A percentile compares a stretch with the other conserved stretches of the same genome.
Evolutionary conservation across 2,113 vertebrate genomes (phyloP).

Genomic region (Pyrgilauda ruficollis): DNA sequence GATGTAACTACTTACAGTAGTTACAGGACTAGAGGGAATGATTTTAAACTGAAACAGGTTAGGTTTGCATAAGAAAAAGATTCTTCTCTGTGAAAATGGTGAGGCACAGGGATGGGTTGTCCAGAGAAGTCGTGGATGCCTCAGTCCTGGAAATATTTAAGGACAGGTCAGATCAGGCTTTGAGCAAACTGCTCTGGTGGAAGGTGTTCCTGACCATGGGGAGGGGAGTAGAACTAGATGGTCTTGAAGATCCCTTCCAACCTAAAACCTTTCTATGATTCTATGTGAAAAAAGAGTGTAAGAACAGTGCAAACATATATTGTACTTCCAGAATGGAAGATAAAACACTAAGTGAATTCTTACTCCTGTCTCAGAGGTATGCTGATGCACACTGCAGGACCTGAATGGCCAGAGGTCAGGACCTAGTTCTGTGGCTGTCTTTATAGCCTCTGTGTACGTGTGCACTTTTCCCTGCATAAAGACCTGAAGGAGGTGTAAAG

Average conservation of each 20-base stretch:
- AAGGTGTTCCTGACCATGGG: neutral
- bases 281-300: neutral
- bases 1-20: neutral
- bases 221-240: neutral
- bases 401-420: neutral
- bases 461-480: neutral
- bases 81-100: neutral
- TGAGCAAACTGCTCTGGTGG: neutral
- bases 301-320: neutral
- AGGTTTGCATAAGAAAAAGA: neutral
- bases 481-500: neutral
- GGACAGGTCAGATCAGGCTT: neutral
- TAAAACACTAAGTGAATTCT: neutral
- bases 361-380: neutral
- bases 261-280: neutral
- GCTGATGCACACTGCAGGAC: neutral
- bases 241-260: neutral
- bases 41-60: neutral
- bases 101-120: accelerated
- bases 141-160: neutral
- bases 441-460: accelerated
- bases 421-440: neutral
- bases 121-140: too few relatives aligned
- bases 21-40: too few relatives aligned
- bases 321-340: neutral